Percentiles rank a stretch among this genome's conserved stretches.
Conservation (phyloP, 2,113 vertebrate species). For the Triplophysa siluroides region DNA sequence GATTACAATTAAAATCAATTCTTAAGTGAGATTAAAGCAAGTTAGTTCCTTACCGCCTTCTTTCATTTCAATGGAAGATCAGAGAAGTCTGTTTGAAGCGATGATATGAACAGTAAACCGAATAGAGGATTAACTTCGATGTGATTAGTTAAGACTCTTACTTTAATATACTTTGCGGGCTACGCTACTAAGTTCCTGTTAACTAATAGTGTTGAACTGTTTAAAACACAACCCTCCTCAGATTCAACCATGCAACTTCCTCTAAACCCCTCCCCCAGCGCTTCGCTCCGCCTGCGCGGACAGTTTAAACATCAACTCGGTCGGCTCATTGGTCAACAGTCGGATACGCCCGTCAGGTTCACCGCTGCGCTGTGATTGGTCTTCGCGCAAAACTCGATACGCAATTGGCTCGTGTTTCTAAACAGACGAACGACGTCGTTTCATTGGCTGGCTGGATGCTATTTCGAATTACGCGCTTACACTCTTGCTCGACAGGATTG, state of each 20-base stretch:
- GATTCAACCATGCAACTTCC: constrained; percentile 63
- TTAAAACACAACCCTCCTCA: constrained; percentile 51
- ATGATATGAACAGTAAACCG: not conserved
- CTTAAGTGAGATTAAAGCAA: not conserved
- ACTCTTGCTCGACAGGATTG: constrained; percentile 49
- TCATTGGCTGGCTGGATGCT: constrained; percentile 65
- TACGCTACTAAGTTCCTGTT: not conserved
- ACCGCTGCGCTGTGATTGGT: constrained; percentile 57
- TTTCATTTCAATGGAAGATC: constrained; percentile 75
- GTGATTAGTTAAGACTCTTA: not conserved
- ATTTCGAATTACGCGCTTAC: constrained; percentile 80
- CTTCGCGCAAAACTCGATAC: fast-evolving
- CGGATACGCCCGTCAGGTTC: constrained; percentile 11
- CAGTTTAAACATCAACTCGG: constrained; percentile 73
- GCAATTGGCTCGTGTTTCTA: constrained; percentile 58
- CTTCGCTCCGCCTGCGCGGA: constrained; percentile 70
- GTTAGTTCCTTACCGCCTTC: constrained; percentile 73
- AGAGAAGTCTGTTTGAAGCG: not conserved
- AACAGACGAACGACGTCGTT: constrained; percentile 38
- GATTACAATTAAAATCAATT: not conserved
- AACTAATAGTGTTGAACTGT: not conserved
- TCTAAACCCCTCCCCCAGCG: constrained; percentile 60
- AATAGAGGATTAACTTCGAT: not conserved
- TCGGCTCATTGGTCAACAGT: constrained; percentile 57
- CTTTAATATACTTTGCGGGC: not conserved